Evolutionary conservation across 2,888 invertebrate genomes (phyloP), one percentile per base, ranked within the genome.

Genomic region (Dolichomitus sp.): DNA sequence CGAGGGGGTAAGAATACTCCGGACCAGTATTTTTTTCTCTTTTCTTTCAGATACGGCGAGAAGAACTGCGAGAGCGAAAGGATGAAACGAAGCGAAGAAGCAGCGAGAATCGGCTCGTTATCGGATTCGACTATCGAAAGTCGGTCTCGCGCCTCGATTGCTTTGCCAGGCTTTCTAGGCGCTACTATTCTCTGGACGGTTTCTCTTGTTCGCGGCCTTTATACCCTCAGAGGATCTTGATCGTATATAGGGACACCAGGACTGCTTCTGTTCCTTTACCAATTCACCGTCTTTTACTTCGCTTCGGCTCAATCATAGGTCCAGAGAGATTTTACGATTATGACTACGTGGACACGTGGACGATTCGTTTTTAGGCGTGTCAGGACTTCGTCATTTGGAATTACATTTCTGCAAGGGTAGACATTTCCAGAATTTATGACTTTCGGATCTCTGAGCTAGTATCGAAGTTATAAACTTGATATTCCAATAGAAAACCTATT

Each of bases 31-130:
- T 57, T 72, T 79, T 63, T 83, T 59, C 54, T 73, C 68, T 45
- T 61, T 65, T 59, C 40, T 59, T 33, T 59, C 52, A 42, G 23
- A 11, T 48, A 17, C 40, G 63, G 23, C 33, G 23, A 23, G 66
- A 50, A 61, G 48, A 37, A 37, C 37, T 17, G 54, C 73, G n/a
- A 82, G 68, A 61, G 54, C 48, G 63, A 37, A 48, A 52, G 40
- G 52, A 70, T 50, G 69, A 42, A 78, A 70, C 30, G 78, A 78
- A 68, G 45, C 42, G 14, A 69, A 52, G 42, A 27, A 61, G 27
- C 40, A n/a, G 50, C 57, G 33, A 61, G 66, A 52, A 66, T 63
- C 27, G 42, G n/a, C 66, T 79, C 75, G 79, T 76, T 83, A 83
- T 83, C 82, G 65, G 66, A 75, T 83, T 76, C 66, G 48, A 66